Percentiles rank a stretch among this genome's conserved stretches.
Conservation (phyloP, 2,888 invertebrate genomes). For the Osmoderma eremita region DNA sequence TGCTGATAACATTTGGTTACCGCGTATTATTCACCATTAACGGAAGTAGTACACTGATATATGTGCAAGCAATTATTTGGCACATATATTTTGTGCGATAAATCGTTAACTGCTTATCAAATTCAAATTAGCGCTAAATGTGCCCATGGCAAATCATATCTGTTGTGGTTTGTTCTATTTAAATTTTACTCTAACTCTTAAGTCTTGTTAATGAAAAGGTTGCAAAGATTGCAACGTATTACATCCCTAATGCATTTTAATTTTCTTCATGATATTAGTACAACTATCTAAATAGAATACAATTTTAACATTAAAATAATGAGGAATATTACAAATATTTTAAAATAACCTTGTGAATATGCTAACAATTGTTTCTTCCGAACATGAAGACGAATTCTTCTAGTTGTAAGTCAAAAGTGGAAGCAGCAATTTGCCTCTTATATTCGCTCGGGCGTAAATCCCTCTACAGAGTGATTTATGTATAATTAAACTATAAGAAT, state of each 20-base stretch:
- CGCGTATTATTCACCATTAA: constrained; percentile 34
- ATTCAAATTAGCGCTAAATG: constrained; percentile 16
- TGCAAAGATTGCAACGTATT: background rate
- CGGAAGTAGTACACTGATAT: constrained; percentile 34
- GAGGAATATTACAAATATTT: too few species aligned
- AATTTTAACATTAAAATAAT: too few species aligned
- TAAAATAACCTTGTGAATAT: too few species aligned
- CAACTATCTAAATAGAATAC: too few species aligned
- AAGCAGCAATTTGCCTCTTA: too few species aligned
- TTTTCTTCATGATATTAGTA: too few species aligned
- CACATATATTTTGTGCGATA: constrained; percentile 32
- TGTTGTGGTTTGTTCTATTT: constrained; percentile 23
- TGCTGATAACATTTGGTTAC: constrained; percentile 34
- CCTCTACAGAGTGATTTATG: too few species aligned
- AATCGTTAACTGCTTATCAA: constrained; percentile 27
- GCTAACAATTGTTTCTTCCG: too few species aligned
- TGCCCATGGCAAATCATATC: constrained; percentile 26
- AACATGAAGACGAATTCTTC: too few species aligned
- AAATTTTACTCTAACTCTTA: background rate
- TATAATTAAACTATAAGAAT: too few species aligned
- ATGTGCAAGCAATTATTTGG: constrained; percentile 34
- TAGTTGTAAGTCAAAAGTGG: too few species aligned
- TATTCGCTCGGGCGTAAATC: too few species aligned
- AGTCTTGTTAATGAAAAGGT: background rate
- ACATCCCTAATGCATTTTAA: background rate